phyloP scores from a whole-genome alignment of 1,140 invertebrate genomes.

The Pachyrhynchus sulphureomaculatus region DNA sequence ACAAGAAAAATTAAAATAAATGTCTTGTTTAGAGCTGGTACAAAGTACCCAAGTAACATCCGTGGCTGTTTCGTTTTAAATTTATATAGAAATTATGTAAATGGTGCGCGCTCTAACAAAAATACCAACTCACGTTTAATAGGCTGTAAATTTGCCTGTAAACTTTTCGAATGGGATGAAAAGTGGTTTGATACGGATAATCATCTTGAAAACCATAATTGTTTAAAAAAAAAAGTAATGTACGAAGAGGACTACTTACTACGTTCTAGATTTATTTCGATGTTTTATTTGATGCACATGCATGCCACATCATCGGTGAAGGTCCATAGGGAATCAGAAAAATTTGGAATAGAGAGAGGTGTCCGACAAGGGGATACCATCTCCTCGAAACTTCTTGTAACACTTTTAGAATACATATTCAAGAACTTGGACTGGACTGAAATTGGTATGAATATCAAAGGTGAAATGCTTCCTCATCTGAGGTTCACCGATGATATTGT shows the following conservation, averaged over 20 bases:
- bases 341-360: no score
- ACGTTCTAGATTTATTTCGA: background rate
- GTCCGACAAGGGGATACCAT: no score
- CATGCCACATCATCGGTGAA: no score
- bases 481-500: no score
- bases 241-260: background rate
- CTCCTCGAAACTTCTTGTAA: no score
- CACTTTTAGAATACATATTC: no score
- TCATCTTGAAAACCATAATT: constrained; percentile 12
- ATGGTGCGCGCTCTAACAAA: constrained; percentile 9
- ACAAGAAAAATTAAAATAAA: background rate
- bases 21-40: background rate
- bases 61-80: constrained; percentile 3
- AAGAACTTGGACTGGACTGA: no score
- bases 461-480: no score
- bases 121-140: constrained; percentile 20
- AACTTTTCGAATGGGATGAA: constrained; percentile 11
- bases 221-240: constrained; percentile 6
- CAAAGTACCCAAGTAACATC: background rate
- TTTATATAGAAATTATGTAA: constrained; percentile 22
- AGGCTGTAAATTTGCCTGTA: constrained; percentile 9
- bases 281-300: background rate
- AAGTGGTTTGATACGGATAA: constrained; percentile 25
- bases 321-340: background rate
- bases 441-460: no score